phyloP scores from a whole-genome alignment of 2,113 vertebrate genomes.

The Prietella phreatophila region DNA sequence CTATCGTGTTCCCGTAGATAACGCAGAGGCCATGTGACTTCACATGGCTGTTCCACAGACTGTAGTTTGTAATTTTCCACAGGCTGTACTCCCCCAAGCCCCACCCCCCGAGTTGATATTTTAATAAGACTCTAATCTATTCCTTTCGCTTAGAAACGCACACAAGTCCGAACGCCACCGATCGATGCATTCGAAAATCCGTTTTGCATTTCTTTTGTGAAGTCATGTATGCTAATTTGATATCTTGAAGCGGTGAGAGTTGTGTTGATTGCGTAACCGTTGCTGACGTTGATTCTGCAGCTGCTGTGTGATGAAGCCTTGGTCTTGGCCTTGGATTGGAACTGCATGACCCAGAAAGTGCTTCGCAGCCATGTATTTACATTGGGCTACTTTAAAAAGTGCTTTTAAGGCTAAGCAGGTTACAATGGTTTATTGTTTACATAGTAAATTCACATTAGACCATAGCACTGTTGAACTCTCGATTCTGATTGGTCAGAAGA shows the following conservation, averaged over 20 bases:
- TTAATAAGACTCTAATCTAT: neutral
- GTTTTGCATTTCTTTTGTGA: neutral
- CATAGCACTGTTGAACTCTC: neutral
- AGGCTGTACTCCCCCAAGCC: too few relatives aligned
- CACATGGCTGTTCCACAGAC: neutral
- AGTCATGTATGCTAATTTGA: neutral
- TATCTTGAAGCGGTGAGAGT: neutral
- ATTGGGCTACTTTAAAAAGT: neutral
- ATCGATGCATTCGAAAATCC: neutral
- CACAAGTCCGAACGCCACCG: neutral
- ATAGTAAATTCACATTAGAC: neutral
- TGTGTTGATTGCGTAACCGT: neutral
- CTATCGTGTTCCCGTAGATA: conserved; percentile 40
- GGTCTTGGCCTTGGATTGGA: conserved; percentile 1
- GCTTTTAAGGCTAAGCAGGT: neutral
- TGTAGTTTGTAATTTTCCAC: neutral
- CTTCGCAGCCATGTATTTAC: too few relatives aligned
- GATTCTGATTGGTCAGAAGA: neutral
- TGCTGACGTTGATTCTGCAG: neutral
- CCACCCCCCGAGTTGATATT: too few relatives aligned
- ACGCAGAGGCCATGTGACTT: neutral
- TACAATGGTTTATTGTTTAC: neutral
- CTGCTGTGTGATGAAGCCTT: neutral
- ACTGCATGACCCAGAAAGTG: conserved; percentile 12
- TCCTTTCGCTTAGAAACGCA: neutral